Conservation (phyloP, 53 echinoderm and acorn worm species). For the Antedon mediterranea region DNA sequence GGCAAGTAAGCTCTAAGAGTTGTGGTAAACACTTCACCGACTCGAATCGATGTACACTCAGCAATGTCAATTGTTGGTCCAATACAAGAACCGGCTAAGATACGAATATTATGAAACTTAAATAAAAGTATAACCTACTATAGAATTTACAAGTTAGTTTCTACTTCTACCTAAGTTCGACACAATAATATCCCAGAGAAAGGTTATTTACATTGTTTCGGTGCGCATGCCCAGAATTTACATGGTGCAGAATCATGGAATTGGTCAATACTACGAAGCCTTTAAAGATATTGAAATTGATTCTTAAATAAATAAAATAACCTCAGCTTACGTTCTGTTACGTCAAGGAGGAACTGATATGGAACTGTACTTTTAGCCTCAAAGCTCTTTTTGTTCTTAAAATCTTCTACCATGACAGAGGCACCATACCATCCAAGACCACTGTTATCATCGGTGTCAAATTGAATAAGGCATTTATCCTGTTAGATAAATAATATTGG, state of each 20-base stretch:
- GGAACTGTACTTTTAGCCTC: background rate
- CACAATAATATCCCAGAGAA: no score
- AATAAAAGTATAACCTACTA: no score
- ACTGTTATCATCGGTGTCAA: background rate
- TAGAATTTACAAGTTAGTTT: no score
- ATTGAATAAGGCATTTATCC: background rate
- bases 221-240: no score
- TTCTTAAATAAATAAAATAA: no score
- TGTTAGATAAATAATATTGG: background rate
- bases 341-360: background rate
- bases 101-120: background rate
- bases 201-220: no score
- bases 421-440: background rate
- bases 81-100: background rate
- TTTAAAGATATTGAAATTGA: no score
- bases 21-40: background rate
- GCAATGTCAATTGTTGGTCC: background rate
- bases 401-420: background rate
- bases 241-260: no score
- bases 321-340: background rate
- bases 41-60: background rate
- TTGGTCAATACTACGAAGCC: no score
- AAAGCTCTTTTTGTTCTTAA: background rate
- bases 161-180: no score
- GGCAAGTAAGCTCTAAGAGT: background rate